Conservation (phyloP, 2,888 invertebrate genomes). For the Abrostola triplasia region DNA sequence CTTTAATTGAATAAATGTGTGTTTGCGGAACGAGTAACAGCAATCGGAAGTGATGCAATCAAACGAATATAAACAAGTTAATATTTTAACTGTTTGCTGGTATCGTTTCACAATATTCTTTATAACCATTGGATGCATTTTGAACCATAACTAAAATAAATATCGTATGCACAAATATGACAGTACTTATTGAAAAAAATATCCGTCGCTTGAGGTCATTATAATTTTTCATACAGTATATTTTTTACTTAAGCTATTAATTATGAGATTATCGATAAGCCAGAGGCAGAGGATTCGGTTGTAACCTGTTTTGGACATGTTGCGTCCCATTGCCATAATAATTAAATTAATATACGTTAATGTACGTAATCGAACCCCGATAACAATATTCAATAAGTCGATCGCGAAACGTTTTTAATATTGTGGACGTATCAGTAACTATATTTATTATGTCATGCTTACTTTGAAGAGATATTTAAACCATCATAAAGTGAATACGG, state of each 20-base stretch:
- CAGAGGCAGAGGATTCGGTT: constrained; percentile 37
- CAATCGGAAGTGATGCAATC: background rate
- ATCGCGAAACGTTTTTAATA: constrained; percentile 16
- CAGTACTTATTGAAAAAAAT: background rate
- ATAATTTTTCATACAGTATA: constrained; percentile 21
- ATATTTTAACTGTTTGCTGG: too few relatives aligned
- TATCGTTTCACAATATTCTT: too few relatives aligned
- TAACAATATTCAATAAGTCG: constrained; percentile 32
- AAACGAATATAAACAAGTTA: background rate
- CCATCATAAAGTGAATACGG: background rate
- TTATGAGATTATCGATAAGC: constrained; percentile 52
- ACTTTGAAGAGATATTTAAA: background rate
- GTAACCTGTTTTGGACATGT: constrained; percentile 29
- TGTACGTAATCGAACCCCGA: constrained; percentile 23
- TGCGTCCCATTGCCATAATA: constrained; percentile 40
- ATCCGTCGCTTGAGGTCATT: constrained; percentile 20
- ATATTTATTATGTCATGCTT: background rate
- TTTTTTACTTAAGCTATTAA: constrained; percentile 44
- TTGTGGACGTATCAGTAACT: background rate
- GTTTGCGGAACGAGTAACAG: background rate
- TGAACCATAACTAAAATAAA: background rate
- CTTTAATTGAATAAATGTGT: background rate
- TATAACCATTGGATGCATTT: too few relatives aligned
- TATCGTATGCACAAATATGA: background rate
- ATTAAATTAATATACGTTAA: constrained; percentile 38